Base-by-base conservation (phyloP, 2,888 invertebrate species). In the Lochmaea crataegi region DNA sequence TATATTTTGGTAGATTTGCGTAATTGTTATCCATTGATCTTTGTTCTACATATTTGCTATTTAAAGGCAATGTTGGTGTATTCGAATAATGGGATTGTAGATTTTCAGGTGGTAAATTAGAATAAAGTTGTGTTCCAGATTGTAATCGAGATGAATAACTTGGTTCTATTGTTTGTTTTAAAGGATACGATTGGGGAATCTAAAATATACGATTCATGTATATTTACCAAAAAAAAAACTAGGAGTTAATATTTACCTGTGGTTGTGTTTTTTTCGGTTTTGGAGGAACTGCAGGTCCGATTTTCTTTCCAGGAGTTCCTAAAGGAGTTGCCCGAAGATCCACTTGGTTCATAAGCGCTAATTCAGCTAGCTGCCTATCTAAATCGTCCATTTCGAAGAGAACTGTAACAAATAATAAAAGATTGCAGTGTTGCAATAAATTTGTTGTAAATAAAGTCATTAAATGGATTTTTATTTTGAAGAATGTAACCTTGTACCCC, bases 241-340 rank as follows among this genome's bases (percentile, higher is more conserved):
- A n/a, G 1, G 10, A 64, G 22, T 1, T 32, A 48, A 32, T 57
- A 63, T 60, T 84, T 84, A 90, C 90, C 88, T 90, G 89, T 32
- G 91, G 89, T 83, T 89, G 89, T 60, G 87, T 88, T 83, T 90
- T 93, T 85, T 91, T 92, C 77, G 94, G 94, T 85, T 94, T 94
- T 11, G 94, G 94, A 61, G 94, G 94, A 72, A 94, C 94, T 69
- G 92, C 92, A 76, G 94, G 94, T 77, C 93, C 94, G 76, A 93
- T 88, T 87, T 93, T 94, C 79, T 89, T 90, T 4, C 85, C 87
- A 14, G 85, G 76, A 41, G 86, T 87, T 26, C 84, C 88, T 9
- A 80, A 66, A 70, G 78, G 77, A 2, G 83, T 85, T 51, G 83
- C 84, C 2, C 85, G 85, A 63, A 87, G 78, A 32, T 87, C 86